phyloP scores from a whole-genome alignment of 2,888 invertebrate genomes.

The Microchrysa polita region DNA sequence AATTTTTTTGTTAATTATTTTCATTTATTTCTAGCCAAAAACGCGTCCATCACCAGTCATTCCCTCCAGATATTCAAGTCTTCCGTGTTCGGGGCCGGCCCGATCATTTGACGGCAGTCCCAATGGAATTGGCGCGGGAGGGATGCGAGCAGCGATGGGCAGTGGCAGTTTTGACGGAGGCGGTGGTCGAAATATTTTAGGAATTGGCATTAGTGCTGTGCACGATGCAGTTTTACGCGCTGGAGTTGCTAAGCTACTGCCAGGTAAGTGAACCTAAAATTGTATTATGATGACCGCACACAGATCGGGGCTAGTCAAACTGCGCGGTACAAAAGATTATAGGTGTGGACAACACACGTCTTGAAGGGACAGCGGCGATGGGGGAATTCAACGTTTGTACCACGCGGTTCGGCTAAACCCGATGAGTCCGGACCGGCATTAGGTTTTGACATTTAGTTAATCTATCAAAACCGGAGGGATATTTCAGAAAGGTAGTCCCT shows the following conservation, averaged over 20 bases:
- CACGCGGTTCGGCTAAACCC: too few species aligned
- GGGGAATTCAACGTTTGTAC: too few species aligned
- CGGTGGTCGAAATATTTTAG: slow-evolving; percentile 62
- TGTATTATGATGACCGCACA: too few species aligned
- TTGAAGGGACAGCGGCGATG: too few species aligned
- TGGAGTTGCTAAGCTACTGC: slow-evolving; percentile 62
- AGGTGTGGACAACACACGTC: too few species aligned
- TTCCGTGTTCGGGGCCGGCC: slow-evolving; percentile 62
- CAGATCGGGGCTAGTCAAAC: too few species aligned
- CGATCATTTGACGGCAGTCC: slow-evolving; percentile 50
- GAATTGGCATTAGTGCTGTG: slow-evolving; percentile 64
- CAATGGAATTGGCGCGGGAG: slow-evolving; percentile 39
- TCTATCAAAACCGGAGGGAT: too few species aligned
- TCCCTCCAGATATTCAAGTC: slow-evolving; percentile 64
- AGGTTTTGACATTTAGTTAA: too few species aligned
- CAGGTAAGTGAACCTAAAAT: slow-evolving; percentile 55
- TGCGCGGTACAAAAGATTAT: too few species aligned
- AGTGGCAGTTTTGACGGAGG: slow-evolving; percentile 61
- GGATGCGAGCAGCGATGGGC: slow-evolving; percentile 46
- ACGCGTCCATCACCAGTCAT: slow-evolving; percentile 58
- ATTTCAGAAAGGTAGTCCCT: too few species aligned
- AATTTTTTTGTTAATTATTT: neutral
- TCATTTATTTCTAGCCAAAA: slow-evolving; percentile 59
- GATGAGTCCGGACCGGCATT: too few species aligned
- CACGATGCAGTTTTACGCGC: slow-evolving; percentile 64